Conservation (phyloP, 2,797 vertebrate species). For the Parambassis ranga region DNA sequence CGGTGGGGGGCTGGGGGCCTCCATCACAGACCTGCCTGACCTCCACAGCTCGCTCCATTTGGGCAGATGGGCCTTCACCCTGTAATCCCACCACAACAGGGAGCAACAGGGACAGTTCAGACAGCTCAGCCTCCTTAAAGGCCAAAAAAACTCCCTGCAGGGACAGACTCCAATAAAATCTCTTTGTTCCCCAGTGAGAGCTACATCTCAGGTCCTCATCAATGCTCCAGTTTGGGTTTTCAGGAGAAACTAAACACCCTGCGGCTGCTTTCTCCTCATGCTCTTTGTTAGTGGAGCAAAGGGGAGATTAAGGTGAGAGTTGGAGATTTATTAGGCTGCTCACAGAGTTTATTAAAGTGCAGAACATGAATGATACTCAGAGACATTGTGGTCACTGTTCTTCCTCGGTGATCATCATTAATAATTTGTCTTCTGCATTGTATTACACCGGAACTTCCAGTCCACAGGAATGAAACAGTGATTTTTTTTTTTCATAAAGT, state of each 20-base stretch:
- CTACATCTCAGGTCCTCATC: constrained; percentile 63
- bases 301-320: constrained; percentile 4
- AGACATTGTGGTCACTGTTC: not conserved
- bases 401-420: too few species aligned
- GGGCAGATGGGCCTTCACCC: constrained; percentile 62
- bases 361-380: not conserved
- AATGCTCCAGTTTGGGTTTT: constrained; percentile 53
- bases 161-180: constrained; percentile 70
- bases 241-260: constrained; percentile 53
- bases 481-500: too few species aligned
- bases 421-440: too few species aligned
- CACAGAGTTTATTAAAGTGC: constrained; percentile 31
- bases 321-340: constrained; percentile 45
- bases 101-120: constrained; percentile 45
- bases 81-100: constrained; percentile 63
- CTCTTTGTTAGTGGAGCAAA: constrained; percentile 34
- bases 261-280: constrained; percentile 31
- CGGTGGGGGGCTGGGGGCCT: constrained; percentile 23
- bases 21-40: constrained; percentile 52
- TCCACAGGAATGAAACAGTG: too few species aligned
- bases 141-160: constrained; percentile 62
- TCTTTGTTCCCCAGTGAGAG: constrained; percentile 67
- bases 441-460: too few species aligned
- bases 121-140: constrained; percentile 55
- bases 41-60: constrained; percentile 38